Conservation (phyloP, 2,888 invertebrate species). For the Xanthorhoe designata region DNA sequence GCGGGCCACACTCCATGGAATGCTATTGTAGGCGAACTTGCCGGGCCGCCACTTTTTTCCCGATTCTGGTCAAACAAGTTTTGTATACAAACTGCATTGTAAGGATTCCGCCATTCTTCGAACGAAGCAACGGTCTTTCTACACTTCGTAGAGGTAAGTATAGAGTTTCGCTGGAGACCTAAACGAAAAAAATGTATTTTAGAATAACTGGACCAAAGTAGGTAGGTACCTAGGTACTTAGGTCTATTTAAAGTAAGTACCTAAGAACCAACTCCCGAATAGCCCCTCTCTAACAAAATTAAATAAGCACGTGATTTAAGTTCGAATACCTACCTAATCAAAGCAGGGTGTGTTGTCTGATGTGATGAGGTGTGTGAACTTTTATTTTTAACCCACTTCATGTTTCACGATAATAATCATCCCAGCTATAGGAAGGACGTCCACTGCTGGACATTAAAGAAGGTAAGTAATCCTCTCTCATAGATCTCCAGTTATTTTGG, state of each 20-base stretch:
- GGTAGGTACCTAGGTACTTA: neutral
- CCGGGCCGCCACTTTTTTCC: conserved; percentile 79
- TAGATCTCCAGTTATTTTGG: too few species aligned
- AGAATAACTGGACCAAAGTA: neutral
- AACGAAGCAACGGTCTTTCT: conserved; percentile 76
- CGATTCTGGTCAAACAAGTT: conserved; percentile 85
- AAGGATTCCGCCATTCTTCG: conserved; percentile 84
- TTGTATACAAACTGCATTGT: conserved; percentile 85
- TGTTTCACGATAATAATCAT: too few species aligned
- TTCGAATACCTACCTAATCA: too few species aligned
- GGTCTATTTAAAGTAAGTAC: too few species aligned
- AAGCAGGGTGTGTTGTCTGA: too few species aligned
- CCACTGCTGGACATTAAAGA: too few species aligned
- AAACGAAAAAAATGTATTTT: conserved; percentile 23
- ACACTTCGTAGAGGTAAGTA: conserved; percentile 70
- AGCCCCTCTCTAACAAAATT: neutral
- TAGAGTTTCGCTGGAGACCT: conserved; percentile 58
- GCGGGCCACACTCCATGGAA: conserved; percentile 72
- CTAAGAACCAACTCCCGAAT: too few species aligned
- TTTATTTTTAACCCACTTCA: too few species aligned
- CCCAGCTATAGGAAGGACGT: too few species aligned
- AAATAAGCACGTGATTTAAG: too few species aligned
- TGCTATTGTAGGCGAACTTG: conserved; percentile 85
- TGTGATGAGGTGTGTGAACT: too few species aligned
- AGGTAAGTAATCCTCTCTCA: too few species aligned